These are phyloP conservation scores for Enteromius afrohamiltoni DNA, from an alignment of 2,797 vertebrate genomes.

Conservation along the genomic window DNA sequence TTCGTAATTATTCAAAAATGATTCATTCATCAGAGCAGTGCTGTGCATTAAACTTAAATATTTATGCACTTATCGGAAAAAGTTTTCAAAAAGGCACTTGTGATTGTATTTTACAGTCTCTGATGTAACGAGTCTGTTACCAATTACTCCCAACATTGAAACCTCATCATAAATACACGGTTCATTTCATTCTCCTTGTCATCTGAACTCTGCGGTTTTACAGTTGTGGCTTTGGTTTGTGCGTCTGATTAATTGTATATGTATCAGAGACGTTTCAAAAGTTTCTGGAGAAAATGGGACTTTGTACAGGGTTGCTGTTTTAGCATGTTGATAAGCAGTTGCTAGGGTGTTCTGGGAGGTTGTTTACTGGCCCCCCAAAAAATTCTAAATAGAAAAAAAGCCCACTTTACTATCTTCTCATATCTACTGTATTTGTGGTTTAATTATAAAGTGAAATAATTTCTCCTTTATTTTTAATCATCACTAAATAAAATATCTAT, in stretches of 20 bases:
- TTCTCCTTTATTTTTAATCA: too few species aligned
- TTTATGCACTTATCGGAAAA: slow-evolving; percentile 4
- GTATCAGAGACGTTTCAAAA: not conserved
- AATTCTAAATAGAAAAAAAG: too few species aligned
- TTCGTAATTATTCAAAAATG: slow-evolving; percentile 9
- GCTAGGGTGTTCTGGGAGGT: not conserved
- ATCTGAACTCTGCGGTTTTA: slow-evolving; percentile 6
- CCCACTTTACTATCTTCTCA: too few species aligned
- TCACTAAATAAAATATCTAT: not conserved
- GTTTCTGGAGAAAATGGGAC: not conserved
- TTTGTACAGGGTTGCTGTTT: not conserved
- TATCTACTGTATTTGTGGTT: too few species aligned
- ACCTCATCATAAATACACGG: slow-evolving; percentile 8
- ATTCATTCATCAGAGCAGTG: not conserved
- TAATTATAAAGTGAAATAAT: too few species aligned
- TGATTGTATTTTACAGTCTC: slow-evolving; percentile 1
- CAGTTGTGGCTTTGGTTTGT: slow-evolving; percentile 22
- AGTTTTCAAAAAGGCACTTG: slow-evolving; percentile 27
- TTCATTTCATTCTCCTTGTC: not conserved
- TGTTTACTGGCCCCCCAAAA: not conserved
- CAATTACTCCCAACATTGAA: slow-evolving; percentile 30
- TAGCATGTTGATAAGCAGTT: not conserved
- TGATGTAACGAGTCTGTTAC: not conserved
- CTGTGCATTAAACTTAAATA: not conserved
- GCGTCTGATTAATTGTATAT: not conserved